Conservation (phyloP, 2,797 vertebrate species). For the Syngnathus acus region DNA sequence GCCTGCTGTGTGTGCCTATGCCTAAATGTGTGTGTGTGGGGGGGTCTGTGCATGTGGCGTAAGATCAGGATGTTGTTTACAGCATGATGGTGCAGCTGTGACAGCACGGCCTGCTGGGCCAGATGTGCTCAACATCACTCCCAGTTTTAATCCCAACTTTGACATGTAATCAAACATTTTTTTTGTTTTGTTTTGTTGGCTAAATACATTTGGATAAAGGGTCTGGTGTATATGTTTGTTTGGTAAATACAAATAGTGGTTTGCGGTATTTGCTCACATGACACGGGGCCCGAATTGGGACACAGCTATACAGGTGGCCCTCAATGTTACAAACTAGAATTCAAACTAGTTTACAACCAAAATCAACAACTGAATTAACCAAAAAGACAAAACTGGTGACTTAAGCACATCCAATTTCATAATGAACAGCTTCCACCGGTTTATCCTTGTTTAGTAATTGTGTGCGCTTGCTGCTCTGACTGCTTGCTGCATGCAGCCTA, state of each 20-base stretch:
- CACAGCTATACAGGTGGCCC: background rate
- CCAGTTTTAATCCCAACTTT: background rate
- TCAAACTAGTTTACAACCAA: background rate
- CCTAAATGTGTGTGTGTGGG: conserved; percentile 1
- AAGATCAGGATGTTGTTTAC: conserved; percentile 30
- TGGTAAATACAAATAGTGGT: background rate
- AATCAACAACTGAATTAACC: background rate
- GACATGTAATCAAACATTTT: background rate
- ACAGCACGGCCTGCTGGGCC: conserved; percentile 18
- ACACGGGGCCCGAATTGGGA: background rate
- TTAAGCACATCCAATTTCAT: background rate
- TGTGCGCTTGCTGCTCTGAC: conserved; percentile 33
- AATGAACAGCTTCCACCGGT: background rate
- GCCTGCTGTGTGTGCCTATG: conserved; percentile 6
- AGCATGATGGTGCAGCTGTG: conserved; percentile 39
- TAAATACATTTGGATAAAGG: background rate
- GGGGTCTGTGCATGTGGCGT: background rate
- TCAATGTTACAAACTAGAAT: background rate
- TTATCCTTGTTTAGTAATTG: conserved; percentile 8
- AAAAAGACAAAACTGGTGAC: background rate
- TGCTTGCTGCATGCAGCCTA: conserved; percentile 43
- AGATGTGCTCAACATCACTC: conserved; percentile 4
- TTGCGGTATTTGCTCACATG: background rate
- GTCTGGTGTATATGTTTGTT: background rate
- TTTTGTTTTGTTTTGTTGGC: background rate